These are phyloP conservation scores for Synanthedon formicaeformis DNA, from an alignment of 2,888 invertebrate genomes.

Conservation along the genomic window DNA sequence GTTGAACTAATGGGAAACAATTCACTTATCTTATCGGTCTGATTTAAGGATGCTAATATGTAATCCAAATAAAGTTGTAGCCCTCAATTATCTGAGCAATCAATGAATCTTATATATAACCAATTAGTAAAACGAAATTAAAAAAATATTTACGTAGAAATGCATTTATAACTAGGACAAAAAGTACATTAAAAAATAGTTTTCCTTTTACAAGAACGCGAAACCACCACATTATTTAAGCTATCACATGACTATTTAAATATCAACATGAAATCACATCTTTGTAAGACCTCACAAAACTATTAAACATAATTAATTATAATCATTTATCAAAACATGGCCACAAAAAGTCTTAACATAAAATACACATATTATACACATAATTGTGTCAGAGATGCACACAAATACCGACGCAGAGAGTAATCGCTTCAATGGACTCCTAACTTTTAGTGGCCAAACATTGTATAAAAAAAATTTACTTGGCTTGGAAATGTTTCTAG, in stretches of 20 bases:
- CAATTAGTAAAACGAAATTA: slow-evolving; percentile 41
- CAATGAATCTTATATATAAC: no score
- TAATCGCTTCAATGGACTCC: background rate
- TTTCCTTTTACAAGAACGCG: background rate
- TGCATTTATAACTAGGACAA: slow-evolving; percentile 63
- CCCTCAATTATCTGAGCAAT: no score
- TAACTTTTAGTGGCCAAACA: slow-evolving; percentile 24
- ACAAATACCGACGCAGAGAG: no score
- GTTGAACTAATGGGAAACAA: no score
- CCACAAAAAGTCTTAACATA: slow-evolving; percentile 31
- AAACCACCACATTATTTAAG: background rate
- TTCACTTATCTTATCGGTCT: no score
- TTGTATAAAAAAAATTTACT: slow-evolving; percentile 25
- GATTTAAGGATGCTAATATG: no score
- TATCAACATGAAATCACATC: background rate
- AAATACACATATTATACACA: slow-evolving; percentile 13
- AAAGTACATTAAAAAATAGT: slow-evolving; percentile 33
- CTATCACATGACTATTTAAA: background rate
- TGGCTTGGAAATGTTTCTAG: slow-evolving; percentile 6
- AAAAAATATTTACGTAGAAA: slow-evolving; percentile 57
- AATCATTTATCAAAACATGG: slow-evolving; percentile 8
- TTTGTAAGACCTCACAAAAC: slow-evolving; percentile 30
- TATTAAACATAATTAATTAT: background rate
- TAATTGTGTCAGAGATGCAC: background rate
- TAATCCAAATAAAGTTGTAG: no score